phyloP scores from a whole-genome alignment of 2,113 vertebrate species.

The Leucosticte australis region DNA sequence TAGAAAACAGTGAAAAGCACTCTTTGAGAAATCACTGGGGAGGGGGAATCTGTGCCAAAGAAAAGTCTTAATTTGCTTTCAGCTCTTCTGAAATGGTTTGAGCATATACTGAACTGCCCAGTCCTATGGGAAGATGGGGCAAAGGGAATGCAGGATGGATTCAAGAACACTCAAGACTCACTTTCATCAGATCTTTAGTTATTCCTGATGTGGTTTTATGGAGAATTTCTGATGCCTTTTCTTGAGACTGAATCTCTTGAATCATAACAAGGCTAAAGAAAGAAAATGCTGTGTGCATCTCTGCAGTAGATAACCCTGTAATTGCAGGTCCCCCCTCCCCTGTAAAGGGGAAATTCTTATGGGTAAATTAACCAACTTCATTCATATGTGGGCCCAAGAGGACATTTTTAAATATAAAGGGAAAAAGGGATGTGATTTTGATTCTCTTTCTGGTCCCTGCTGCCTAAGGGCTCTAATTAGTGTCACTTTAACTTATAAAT shows the following conservation, averaged over 20 bases:
- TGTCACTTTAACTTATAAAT: background rate
- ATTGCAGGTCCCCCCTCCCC: background rate
- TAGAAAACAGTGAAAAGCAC: background rate
- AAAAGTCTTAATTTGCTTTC: background rate
- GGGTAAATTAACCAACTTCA: background rate
- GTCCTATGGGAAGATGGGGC: background rate
- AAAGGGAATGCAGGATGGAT: background rate
- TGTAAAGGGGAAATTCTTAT: background rate
- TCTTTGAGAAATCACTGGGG: background rate
- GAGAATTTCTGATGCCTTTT: background rate
- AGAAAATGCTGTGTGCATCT: background rate
- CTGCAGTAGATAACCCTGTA: conserved; percentile 7
- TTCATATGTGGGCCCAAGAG: background rate
- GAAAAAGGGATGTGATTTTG: background rate
- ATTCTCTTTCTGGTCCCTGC: background rate
- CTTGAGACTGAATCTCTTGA: background rate
- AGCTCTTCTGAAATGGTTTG: background rate
- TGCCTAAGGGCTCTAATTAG: conserved; percentile 24
- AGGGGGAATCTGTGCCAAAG: background rate
- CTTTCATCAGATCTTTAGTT: background rate
- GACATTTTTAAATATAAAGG: background rate
- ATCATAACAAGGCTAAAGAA: background rate
- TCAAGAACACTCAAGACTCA: background rate
- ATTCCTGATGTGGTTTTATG: background rate
- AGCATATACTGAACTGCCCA: background rate